Conservation (phyloP, 64 coral and sea anemone genomes). For the Porites lutea region DNA sequence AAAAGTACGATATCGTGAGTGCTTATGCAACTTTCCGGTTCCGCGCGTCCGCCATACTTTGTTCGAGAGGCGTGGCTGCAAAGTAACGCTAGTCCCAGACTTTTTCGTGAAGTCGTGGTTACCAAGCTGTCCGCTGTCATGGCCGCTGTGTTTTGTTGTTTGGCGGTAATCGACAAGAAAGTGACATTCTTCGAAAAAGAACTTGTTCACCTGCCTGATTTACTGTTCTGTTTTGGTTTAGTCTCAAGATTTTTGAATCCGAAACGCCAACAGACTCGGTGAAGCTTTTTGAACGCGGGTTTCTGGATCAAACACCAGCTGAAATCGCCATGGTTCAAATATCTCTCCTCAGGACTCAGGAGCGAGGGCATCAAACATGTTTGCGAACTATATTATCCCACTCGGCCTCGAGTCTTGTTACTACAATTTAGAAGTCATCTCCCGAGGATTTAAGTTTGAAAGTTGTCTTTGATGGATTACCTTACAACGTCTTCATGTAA, state of each 20-base stretch:
- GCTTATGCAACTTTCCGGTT: neutral
- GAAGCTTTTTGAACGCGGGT: neutral
- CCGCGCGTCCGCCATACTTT: neutral
- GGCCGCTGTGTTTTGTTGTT: conserved; percentile 76
- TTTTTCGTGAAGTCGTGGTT: neutral
- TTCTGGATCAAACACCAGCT: neutral
- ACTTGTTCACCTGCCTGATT: neutral
- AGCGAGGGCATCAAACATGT: neutral
- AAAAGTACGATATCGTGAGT: neutral
- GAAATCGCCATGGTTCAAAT: neutral
- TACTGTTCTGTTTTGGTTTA: neutral
- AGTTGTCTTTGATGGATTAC: too few relatives aligned
- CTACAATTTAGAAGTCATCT: neutral
- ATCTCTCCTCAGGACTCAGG: neutral
- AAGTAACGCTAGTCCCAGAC: neutral
- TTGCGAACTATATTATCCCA: neutral
- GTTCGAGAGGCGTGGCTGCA: neutral
- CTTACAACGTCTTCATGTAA: neutral
- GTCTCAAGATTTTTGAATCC: neutral
- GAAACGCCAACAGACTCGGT: neutral
- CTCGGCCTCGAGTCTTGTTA: neutral
- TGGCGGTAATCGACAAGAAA: neutral
- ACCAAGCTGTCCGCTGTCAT: conserved; percentile 69
- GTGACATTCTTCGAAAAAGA: neutral
- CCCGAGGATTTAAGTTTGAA: neutral